Conservation (phyloP, 2,797 vertebrate genomes). For the Ambastaia sidthimunki region DNA sequence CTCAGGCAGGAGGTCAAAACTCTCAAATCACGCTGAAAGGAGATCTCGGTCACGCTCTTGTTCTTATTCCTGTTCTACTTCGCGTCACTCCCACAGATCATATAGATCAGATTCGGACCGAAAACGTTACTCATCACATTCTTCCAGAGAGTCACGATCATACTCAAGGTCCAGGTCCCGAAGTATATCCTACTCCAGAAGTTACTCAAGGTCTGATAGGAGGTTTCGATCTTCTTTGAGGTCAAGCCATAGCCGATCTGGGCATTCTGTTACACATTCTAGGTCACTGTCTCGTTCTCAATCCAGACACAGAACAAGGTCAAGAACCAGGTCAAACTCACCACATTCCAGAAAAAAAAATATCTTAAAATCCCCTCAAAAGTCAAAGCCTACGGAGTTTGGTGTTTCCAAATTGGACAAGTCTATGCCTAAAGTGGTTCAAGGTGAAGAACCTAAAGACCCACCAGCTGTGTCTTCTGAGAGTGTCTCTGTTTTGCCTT, state of each 20-base stretch:
- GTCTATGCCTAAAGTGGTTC: conserved; percentile 68
- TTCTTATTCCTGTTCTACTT: conserved; percentile 78
- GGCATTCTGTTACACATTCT: conserved; percentile 77
- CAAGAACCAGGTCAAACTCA: conserved; percentile 66
- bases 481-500: conserved; percentile 85
- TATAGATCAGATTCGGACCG: conserved; percentile 80
- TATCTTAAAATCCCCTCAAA: conserved; percentile 76
- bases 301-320: conserved; percentile 75
- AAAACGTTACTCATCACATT: conserved; percentile 75
- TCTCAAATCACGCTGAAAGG: conserved; percentile 69
- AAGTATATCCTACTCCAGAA: conserved; percentile 76
- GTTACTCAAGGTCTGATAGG: conserved; percentile 72
- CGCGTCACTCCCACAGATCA: conserved; percentile 75
- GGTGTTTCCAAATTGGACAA: conserved; percentile 75
- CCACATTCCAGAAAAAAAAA: conserved; percentile 69
- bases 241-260: conserved; percentile 72
- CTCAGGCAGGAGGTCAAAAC: conserved; percentile 74
- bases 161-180: conserved; percentile 83
- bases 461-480: conserved; percentile 75
- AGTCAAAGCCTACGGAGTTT: conserved; percentile 71
- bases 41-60: conserved; percentile 78
- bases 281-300: conserved; percentile 67
- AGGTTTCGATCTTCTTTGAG: conserved; percentile 68
- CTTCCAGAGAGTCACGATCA: conserved; percentile 79
- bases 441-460: conserved; percentile 73